Base-by-base conservation (phyloP, 1,140 invertebrate species). In the Drosophila murphyi region DNA sequence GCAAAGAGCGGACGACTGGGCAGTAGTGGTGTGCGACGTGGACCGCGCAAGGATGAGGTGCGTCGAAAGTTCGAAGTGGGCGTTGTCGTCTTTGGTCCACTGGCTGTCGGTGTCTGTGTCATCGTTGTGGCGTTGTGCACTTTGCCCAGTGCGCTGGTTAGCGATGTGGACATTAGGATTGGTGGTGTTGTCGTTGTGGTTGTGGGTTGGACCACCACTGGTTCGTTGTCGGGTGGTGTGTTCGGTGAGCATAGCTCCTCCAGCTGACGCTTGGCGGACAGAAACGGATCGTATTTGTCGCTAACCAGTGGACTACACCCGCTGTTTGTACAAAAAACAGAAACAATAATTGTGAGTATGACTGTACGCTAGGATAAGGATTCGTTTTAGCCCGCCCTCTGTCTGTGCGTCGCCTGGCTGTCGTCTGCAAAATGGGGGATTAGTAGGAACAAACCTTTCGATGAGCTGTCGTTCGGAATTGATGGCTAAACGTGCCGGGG, bases 211-310 rank as follows among this genome's bases (percentile, higher is more conserved):
- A 54, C 34, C 57, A 54, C 34, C 57, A 41, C 6, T 57, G 64
- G 48, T 12, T 72, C 72, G 51, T 69, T 76, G 63, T 78, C 76
- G 29, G 85, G 75, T 51, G 82, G 80, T 28, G 82, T 82, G 52
- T 71, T 92, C 85, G 82, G 93, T 32, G 93, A 94, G 63, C 95
- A 93, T 6, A 96, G 93, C 74, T 96, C 95, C 89, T 95, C 94
- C 82, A 96, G 93, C 91, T 96, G 95, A n/a, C 94, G 93, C 78
- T 96, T 95, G 2, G 95, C 95, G 67, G 94, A 93, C 35, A 95
- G 82, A 91, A 95, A 96, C 39, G 95, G 95, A 91, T 96, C 94
- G 91, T 96, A 96, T 28, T 93, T 93, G 57, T 93, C 91, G 59
- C 72, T 72, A 10, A 34, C 20, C 12, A 37, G 37, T 29, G 65